Evolutionary conservation across 2,113 vertebrate genomes (phyloP).

Genomic region (Larimichthys polyactis): DNA sequence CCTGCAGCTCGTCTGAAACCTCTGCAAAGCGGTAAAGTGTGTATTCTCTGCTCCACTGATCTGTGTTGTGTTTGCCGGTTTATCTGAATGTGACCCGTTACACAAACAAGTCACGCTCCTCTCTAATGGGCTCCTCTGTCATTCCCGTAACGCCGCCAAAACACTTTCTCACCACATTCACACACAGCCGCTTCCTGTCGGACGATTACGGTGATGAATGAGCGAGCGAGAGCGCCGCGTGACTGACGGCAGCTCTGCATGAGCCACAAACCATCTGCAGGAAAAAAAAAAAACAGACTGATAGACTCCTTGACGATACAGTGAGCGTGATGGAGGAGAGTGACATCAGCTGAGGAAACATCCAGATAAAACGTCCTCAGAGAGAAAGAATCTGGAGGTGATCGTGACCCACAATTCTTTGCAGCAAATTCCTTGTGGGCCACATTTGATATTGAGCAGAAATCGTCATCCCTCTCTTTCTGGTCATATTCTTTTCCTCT

Average conservation of each 20-base stretch:
- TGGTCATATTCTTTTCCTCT: not conserved
- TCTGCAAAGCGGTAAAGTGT: not conserved
- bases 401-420: constrained; percentile 37
- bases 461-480: not conserved
- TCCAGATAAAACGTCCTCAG: not conserved
- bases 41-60: not conserved
- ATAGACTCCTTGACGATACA: constrained; percentile 20
- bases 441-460: constrained; percentile 23
- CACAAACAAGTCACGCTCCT: constrained; percentile 49
- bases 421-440: not conserved
- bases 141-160: constrained; percentile 1
- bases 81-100: constrained; percentile 34
- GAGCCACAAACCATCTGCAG: constrained; percentile 11
- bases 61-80: constrained; percentile 1
- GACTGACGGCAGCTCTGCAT: constrained; percentile 26
- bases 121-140: constrained; percentile 59
- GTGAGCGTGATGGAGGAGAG: constrained; percentile 16
- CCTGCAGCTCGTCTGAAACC: not conserved
- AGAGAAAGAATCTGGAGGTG: not conserved
- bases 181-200: constrained; percentile 27
- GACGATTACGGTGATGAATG: constrained; percentile 46
- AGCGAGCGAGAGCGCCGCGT: not conserved
- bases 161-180: constrained; percentile 6
- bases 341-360: not conserved
- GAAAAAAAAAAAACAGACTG: constrained; percentile 1